Percentiles rank a stretch among this genome's conserved stretches.
Evolutionary conservation across 2,113 vertebrate species (phyloP).

Genomic region (Aphelocoma coerulescens): DNA sequence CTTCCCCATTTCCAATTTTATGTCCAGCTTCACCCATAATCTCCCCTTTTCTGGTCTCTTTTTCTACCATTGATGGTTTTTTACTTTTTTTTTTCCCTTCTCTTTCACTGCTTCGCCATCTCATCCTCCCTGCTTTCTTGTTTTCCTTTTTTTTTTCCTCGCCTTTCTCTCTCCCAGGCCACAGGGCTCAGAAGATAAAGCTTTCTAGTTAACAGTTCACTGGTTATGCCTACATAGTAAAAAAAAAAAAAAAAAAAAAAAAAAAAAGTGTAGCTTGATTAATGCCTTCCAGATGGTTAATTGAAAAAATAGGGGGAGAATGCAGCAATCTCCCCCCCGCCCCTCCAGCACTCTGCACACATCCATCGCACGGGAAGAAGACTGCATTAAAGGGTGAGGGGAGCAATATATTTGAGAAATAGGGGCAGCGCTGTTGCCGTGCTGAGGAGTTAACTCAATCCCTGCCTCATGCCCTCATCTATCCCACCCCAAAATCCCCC

Average conservation of each 20-base stretch:
- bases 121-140: background rate
- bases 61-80: background rate
- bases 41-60: background rate
- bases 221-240: constrained; percentile 51
- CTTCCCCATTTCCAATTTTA: background rate
- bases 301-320: constrained; percentile 19
- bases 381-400: constrained; percentile 5
- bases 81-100: background rate
- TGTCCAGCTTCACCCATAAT: background rate
- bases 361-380: background rate
- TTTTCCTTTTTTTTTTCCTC: background rate
- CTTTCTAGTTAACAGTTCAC: constrained; percentile 55
- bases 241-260: background rate
- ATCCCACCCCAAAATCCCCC: background rate
- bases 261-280: constrained; percentile 27
- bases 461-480: background rate
- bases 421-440: background rate
- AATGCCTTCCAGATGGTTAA: constrained; percentile 46
- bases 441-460: background rate
- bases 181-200: constrained; percentile 36
- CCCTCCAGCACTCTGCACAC: background rate
- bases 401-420: background rate
- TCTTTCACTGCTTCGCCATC: background rate
- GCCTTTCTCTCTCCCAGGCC: background rate
- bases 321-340: constrained; percentile 2